phyloP scores from a whole-genome alignment of 2,113 vertebrate genomes.

The Rafetus swinhoei region DNA sequence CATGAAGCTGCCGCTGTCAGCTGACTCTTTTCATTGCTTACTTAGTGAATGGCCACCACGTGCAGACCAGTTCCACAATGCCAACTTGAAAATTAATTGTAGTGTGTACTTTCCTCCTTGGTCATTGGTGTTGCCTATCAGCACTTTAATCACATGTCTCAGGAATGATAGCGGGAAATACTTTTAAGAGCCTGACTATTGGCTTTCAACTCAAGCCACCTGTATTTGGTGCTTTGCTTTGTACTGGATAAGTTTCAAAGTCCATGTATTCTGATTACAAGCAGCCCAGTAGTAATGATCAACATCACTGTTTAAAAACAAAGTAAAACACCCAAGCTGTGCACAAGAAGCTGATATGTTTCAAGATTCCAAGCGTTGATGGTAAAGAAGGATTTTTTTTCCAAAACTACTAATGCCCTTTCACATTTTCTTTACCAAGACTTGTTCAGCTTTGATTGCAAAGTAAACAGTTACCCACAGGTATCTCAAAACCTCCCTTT shows the following conservation, averaged over 20 bases:
- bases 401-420: neutral
- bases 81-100: rapidly evolving
- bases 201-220: neutral
- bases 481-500: neutral
- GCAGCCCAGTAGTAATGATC: neutral
- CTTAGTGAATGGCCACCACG: neutral
- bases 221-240: neutral
- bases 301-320: neutral
- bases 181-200: neutral
- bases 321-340: neutral
- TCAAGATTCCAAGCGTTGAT: neutral
- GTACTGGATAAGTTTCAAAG: neutral
- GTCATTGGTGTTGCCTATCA: neutral
- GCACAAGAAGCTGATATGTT: neutral
- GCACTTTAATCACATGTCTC: neutral
- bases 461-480: neutral
- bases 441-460: neutral
- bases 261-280: neutral
- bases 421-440: neutral
- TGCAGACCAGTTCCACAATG: neutral
- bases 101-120: neutral
- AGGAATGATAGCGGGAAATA: neutral
- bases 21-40: neutral
- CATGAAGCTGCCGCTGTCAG: neutral
- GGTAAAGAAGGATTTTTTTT: neutral